Base-by-base conservation (phyloP, 2,888 invertebrate genomes). In the Dromius quadrimaculatus region DNA sequence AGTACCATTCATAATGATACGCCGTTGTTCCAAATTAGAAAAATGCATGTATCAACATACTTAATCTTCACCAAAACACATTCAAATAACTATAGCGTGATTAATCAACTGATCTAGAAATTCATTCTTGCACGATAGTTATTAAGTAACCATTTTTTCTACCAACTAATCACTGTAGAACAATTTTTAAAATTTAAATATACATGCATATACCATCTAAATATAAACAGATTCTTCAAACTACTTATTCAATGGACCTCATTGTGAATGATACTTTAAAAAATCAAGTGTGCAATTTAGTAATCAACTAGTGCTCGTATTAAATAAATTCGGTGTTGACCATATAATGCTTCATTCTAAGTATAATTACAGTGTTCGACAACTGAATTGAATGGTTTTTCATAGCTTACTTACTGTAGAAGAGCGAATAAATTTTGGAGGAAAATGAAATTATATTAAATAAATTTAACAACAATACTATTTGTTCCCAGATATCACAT, bases 181-280 rank as follows among this genome's bases (percentile, higher is more conserved):
- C 36, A 3, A 36, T 36, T 36, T 36, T n/a, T 36, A 2, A n/a
- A 11, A 54, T 28, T 54, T 54, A 3, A 54, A 54, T 19, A 32
- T 28, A 1, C 19, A 47, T 47, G 22, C 47, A 19, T 9, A 5
- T 9, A 32, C 9, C 32, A 6, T 9, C 9, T 47, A 22, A 17
- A 17, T 47, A 47, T 47, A 17, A 17, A 47, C 8, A n/a, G 19
- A 47, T 43, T 43, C 19, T 47, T 47, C 2, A 9, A 2, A 47
- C 47, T 47, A 47, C 17, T 47, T 47, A 47, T 47, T 47, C 11
- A 20, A 9, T 47, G 20, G 20, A n/a, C 4, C 19, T 34, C 59
- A 59, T 59, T 59, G 59, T 59, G 59, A 59, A 59, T 59, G 59
- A 59, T 59, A 59, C 20, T 17, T 20, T 19, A 59, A 2, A 36